Conservation (phyloP, 2,797 vertebrate species). For the Melanitta fusca region DNA sequence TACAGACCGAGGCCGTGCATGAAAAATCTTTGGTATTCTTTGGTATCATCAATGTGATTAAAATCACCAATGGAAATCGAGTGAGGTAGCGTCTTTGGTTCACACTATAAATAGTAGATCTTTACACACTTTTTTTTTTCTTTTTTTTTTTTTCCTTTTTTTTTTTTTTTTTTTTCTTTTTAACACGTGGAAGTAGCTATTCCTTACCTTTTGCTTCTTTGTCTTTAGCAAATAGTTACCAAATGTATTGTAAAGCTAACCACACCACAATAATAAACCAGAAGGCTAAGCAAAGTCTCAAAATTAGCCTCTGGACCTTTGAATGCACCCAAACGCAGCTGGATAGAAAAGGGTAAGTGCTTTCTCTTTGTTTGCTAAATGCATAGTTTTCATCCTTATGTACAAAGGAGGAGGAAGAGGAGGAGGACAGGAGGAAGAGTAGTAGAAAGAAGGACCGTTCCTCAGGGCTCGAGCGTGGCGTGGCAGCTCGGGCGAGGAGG, state of each 20-base stretch:
- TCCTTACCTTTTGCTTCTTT: constrained; percentile 86
- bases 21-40: constrained; percentile 99
- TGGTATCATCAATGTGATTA: constrained; percentile 99
- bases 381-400: constrained; percentile 87
- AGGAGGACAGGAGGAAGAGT: constrained; percentile 61
- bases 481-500: constrained; percentile 62
- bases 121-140: constrained; percentile 83
- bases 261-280: constrained; percentile 86
- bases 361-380: constrained; percentile 97
- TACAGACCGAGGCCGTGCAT: constrained; percentile 93
- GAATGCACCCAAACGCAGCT: constrained; percentile 82
- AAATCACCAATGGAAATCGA: constrained; percentile 99
- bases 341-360: constrained; percentile 87
- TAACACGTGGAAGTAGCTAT: constrained; percentile 87
- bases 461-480: constrained; percentile 51
- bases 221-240: constrained; percentile 87
- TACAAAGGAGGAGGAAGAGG: constrained; percentile 77
- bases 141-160: constrained; percentile 41
- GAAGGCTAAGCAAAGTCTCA: constrained; percentile 81
- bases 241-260: constrained; percentile 87
- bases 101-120: constrained; percentile 97
- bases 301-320: constrained; percentile 78
- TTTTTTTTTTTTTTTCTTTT: constrained; percentile 60
- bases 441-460: constrained; percentile 51
- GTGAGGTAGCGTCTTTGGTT: constrained; percentile 99